phyloP scores from a whole-genome alignment of 2,888 invertebrate genomes.

The Morpho helenor region DNA sequence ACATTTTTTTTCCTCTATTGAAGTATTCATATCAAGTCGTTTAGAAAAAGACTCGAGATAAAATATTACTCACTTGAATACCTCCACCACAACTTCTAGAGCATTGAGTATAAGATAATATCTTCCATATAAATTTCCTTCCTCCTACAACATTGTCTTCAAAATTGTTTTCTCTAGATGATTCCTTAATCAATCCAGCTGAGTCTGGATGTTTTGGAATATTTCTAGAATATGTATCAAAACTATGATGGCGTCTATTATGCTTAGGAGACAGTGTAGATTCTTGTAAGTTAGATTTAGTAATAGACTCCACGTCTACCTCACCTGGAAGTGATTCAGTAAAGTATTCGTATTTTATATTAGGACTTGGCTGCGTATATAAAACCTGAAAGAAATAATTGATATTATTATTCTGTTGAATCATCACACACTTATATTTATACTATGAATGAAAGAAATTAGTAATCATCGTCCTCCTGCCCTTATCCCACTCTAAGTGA shows the following conservation, averaged over 20 bases:
- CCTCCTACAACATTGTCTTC: constrained; percentile 59
- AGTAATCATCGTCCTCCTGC: too few relatives aligned
- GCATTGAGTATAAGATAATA: constrained; percentile 87
- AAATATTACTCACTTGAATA: constrained; percentile 74
- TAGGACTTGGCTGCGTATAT: constrained; percentile 90
- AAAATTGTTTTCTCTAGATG: constrained; percentile 37
- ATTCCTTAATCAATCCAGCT: constrained; percentile 40
- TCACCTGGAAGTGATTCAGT: constrained; percentile 81
- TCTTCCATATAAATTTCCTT: constrained; percentile 86
- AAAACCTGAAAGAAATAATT: constrained; percentile 81
- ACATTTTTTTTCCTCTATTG: too few relatives aligned
- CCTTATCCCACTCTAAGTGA: not conserved
- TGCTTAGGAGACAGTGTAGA: constrained; percentile 50
- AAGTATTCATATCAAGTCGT: not conserved
- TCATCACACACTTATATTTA: not conserved
- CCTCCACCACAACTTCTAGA: constrained; percentile 91
- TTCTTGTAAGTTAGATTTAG: constrained; percentile 41
- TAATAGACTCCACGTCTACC: constrained; percentile 48
- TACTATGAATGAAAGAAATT: not conserved
- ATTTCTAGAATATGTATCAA: constrained; percentile 42
- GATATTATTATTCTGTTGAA: not conserved
- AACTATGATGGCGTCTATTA: constrained; percentile 56
- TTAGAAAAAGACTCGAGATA: not conserved
- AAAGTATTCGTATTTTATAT: constrained; percentile 94
- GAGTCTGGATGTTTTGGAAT: constrained; percentile 40